Evolutionary conservation across 2,113 vertebrate genomes (phyloP).

Genomic region (Nothocercus julius): DNA sequence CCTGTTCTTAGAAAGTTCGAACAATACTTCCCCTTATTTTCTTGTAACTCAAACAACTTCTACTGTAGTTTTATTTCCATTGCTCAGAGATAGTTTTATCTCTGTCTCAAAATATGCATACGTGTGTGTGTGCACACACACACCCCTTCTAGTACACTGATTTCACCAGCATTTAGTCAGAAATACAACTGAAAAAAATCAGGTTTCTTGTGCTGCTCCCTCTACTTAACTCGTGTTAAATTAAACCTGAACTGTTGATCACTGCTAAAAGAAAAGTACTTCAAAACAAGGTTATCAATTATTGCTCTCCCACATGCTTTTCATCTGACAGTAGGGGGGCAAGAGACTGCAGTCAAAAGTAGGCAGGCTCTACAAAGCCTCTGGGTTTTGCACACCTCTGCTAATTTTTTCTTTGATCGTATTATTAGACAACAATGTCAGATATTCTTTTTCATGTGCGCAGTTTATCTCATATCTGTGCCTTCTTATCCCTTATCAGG

Average conservation of each 20-base stretch:
- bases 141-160: rapidly evolving
- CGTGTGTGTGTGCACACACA: background rate
- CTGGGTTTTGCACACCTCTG: background rate
- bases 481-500: background rate
- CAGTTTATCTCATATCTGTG: conserved; percentile 42
- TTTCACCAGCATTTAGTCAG: background rate
- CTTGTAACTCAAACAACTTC: background rate
- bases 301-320: background rate
- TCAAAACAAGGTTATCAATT: background rate
- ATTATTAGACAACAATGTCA: conserved; percentile 31
- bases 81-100: background rate
- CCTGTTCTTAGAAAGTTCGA: background rate
- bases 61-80: background rate
- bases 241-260: background rate
- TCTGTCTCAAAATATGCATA: background rate
- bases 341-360: background rate
- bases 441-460: conserved; percentile 11
- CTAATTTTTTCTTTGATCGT: conserved; percentile 19
- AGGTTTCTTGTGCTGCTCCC: background rate
- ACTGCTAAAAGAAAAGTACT: background rate
- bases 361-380: background rate
- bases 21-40: background rate
- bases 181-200: background rate
- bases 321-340: background rate
- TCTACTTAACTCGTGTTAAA: background rate